These are phyloP conservation scores for Polymixis flavicincta DNA, from an alignment of 2,888 invertebrate species.

Conservation along the genomic window DNA sequence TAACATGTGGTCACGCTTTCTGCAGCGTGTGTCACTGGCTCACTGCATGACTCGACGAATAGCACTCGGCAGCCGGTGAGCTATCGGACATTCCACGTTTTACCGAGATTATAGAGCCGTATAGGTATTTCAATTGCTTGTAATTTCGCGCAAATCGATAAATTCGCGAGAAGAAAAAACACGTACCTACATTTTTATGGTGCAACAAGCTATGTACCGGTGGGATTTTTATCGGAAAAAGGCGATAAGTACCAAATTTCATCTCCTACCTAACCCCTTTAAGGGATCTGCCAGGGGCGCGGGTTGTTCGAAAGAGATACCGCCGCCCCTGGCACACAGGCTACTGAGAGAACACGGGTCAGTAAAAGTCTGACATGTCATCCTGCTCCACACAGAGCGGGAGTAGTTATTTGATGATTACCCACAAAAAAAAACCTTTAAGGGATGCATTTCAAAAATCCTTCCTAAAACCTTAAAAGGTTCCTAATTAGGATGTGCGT, in stretches of 20 bases:
- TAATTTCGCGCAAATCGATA: slow-evolving; percentile 14
- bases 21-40: slow-evolving; percentile 61
- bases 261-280: neutral
- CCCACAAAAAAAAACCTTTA: too few species aligned
- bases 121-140: slow-evolving; percentile 40
- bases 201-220: neutral
- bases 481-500: neutral
- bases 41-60: slow-evolving; percentile 48
- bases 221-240: neutral
- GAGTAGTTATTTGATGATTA: too few species aligned
- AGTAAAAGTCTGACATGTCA: too few species aligned
- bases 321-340: too few species aligned
- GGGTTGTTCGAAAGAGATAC: too few species aligned
- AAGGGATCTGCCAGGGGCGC: too few species aligned
- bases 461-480: too few species aligned
- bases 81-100: slow-evolving; percentile 45
- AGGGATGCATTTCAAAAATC: too few species aligned
- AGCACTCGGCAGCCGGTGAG: slow-evolving; percentile 11
- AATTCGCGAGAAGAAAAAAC: neutral
- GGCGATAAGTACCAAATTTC: neutral
- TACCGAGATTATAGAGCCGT: slow-evolving; percentile 23
- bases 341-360: too few species aligned
- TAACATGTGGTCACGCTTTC: slow-evolving; percentile 79
- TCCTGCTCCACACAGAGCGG: too few species aligned
- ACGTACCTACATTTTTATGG: neutral